These are phyloP conservation scores for Pachycephus smyrnensis DNA, from an alignment of 2,888 invertebrate genomes.

Conservation along the genomic window DNA sequence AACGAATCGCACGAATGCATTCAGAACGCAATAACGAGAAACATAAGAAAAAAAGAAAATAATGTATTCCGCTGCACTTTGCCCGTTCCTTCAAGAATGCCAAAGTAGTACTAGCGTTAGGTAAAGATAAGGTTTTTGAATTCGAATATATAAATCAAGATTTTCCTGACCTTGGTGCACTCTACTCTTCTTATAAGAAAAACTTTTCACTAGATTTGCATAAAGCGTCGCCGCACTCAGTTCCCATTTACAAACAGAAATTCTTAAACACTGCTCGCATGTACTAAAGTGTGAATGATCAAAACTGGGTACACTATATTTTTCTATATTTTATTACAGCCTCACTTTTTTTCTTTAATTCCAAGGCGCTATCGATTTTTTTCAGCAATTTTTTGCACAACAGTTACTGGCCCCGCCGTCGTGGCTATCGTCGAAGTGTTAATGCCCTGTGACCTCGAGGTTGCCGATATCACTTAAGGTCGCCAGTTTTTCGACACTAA, in stretches of 20 bases:
- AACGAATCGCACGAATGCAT: background rate
- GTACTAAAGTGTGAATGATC: background rate
- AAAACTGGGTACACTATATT: background rate
- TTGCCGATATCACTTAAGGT: slow-evolving; percentile 12
- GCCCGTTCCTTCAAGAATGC: background rate
- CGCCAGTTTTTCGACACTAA: background rate
- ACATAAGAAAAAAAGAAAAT: background rate
- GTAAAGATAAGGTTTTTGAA: background rate
- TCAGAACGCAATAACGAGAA: background rate
- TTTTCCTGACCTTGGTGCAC: no score
- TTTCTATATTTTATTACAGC: background rate
- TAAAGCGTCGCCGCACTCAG: background rate
- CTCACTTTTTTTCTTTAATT: background rate
- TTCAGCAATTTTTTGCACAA: background rate
- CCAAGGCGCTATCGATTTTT: background rate
- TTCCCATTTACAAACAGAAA: background rate
- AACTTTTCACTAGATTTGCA: background rate
- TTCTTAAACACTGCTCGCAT: background rate
- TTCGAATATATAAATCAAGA: background rate
- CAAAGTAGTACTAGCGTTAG: background rate
- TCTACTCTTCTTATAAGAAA: no score
- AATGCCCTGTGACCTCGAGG: slow-evolving; percentile 33
- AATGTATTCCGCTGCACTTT: background rate
- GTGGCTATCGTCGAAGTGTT: slow-evolving; percentile 33
- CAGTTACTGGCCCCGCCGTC: background rate